phyloP scores from a whole-genome alignment of 2,113 vertebrate genomes.

The Illadopsis cleaveri region DNA sequence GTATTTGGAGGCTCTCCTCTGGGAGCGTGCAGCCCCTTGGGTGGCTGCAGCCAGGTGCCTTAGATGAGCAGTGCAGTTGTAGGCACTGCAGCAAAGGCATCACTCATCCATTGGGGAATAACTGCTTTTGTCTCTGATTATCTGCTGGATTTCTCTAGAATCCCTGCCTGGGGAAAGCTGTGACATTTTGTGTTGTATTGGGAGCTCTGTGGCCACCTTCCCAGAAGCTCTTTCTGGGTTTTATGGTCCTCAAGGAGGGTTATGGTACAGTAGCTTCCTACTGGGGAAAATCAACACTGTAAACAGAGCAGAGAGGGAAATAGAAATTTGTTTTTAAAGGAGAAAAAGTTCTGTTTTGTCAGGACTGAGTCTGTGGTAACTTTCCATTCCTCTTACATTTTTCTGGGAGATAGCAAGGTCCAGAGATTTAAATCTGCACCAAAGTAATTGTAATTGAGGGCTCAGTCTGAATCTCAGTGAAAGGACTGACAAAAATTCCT shows the following conservation, averaged over 20 bases:
- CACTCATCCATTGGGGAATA: background rate
- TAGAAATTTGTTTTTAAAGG: background rate
- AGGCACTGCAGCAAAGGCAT: background rate
- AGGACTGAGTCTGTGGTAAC: background rate
- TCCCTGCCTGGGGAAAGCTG: background rate
- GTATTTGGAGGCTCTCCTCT: background rate
- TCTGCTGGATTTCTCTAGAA: background rate
- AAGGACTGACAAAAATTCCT: background rate
- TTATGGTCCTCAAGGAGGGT: background rate
- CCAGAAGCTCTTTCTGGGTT: background rate
- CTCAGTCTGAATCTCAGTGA: background rate
- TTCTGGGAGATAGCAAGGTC: background rate
- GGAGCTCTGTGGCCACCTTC: background rate
- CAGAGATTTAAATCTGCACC: background rate
- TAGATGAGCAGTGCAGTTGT: background rate
- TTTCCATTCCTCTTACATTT: background rate
- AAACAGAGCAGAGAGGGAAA: background rate
- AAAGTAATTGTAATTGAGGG: background rate
- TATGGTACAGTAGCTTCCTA: background rate
- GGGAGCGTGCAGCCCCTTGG: background rate
- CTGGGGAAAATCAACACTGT: background rate
- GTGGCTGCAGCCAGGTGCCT: background rate
- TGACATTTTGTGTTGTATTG: constrained; percentile 2
- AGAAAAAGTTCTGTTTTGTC: background rate
- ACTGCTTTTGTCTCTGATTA: background rate